Base-by-base conservation (phyloP, 2,797 vertebrate genomes). In the Ceyx erithaca region DNA sequence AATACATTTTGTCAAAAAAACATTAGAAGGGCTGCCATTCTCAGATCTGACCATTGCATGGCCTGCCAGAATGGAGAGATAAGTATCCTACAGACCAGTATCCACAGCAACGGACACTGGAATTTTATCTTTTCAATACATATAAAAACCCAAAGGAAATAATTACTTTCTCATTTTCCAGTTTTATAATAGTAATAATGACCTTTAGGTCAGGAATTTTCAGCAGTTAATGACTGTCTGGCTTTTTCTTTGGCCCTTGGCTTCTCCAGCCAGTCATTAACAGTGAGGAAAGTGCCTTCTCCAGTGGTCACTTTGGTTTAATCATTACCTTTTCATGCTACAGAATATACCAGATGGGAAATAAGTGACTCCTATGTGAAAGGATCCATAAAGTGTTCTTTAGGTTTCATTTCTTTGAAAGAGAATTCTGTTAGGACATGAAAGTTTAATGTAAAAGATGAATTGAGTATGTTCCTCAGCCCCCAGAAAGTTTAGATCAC, bases 121-220 rank as follows among this genome's bases (percentile, higher is more conserved):
- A 82, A 95, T 96, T 97, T 94, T 87, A 94, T 97, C 95, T 97
- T 97, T 96, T 97, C 95, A 97, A 93, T 95, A 96, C 89, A 78
- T 41, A 87, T 41, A 51, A 93, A 82, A 89, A 22, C 33, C 35
- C 49, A 75, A 87, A 92, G 92, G 95, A 96, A 87, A 93, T 97
- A 97, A 97, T 97, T 96, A 95, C 85, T 97, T 97, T 89, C 93
- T 96, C 92, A 94, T 96, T 96, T 97, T 96, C 91, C 86, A 96
- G 93, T 92, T 95, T 97, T 96, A 71, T 94, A 96, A 94, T 94
- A 95, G 94, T 87, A 96, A 89, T 76, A 81, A 94, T 79, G 95
- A 95, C 86, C 95, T 94, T 59, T 51, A 80, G 95, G 96, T 96
- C 95, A 96, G 90, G 94, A 95, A 95, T 96, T 97, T 97, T 91